A percentile compares a stretch with the other conserved stretches of the same genome.
Evolutionary conservation across 2,888 invertebrate species (phyloP).

Genomic region (Neria commutata): DNA sequence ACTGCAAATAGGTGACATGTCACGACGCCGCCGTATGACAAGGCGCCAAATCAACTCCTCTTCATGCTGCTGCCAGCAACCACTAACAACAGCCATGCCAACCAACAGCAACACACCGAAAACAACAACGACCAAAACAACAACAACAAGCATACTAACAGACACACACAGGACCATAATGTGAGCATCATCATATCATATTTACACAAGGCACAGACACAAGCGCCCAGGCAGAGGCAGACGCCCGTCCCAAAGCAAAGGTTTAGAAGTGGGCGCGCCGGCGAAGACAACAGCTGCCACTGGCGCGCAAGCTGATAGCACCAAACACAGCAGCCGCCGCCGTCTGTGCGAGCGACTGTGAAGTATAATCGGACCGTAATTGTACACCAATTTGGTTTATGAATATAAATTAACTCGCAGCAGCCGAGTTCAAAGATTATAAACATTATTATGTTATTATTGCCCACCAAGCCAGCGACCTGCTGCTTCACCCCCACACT

Average conservation of each 20-base stretch:
- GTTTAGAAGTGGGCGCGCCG: too few species aligned
- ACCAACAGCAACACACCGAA: slow-evolving; percentile 13
- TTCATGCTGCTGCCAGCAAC: not conserved
- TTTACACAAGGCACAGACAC: too few species aligned
- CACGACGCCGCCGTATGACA: slow-evolving; percentile 42
- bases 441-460: slow-evolving; percentile 43
- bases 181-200: too few species aligned
- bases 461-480: slow-evolving; percentile 1
- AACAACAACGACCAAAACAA: slow-evolving; percentile 9
- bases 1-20: slow-evolving; percentile 45
- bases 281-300: too few species aligned
- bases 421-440: slow-evolving; percentile 42
- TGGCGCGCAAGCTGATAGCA: too few species aligned
- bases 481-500: slow-evolving; percentile 14
- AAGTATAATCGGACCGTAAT: slow-evolving; percentile 53
- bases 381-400: slow-evolving; percentile 60
- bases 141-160: slow-evolving; percentile 15
- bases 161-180: not conserved
- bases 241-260: too few species aligned
- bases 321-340: too few species aligned
- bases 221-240: too few species aligned
- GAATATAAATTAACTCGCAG: slow-evolving; percentile 58
- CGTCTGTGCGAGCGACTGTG: not conserved
- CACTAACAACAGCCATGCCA: slow-evolving; percentile 2
- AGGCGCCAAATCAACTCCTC: slow-evolving; percentile 51